Evolutionary conservation across 2,113 vertebrate genomes (phyloP).

Genomic region (Pollimyrus isidori): DNA sequence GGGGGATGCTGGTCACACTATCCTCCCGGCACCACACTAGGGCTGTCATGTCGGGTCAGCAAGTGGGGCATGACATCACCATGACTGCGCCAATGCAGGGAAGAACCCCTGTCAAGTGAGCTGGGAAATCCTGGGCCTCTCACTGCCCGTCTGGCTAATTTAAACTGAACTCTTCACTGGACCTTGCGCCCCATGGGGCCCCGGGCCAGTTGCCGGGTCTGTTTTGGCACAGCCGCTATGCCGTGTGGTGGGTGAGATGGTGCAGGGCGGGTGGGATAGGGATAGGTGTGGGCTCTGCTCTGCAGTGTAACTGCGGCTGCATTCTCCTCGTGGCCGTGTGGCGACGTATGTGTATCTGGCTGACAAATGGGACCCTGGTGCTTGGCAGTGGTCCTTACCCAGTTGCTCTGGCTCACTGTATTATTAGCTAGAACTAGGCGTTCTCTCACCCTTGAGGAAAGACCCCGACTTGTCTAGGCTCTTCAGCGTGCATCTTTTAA

Average conservation of each 20-base stretch:
- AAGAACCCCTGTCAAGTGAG: constrained; percentile 4
- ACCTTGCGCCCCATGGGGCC: neutral
- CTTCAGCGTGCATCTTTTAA: neutral
- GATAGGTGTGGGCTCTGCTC: neutral
- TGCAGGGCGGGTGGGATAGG: neutral
- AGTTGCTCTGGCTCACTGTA: neutral
- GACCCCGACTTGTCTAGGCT: neutral
- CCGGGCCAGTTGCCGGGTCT: neutral
- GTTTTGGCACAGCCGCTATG: neutral
- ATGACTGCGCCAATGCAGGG: constrained; percentile 20
- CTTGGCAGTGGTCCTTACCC: neutral
- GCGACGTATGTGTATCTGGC: neutral
- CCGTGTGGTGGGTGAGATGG: neutral
- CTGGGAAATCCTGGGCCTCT: constrained; percentile 21
- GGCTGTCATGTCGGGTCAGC: neutral
- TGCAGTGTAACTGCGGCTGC: neutral
- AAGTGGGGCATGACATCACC: constrained; percentile 44
- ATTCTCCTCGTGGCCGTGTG: neutral
- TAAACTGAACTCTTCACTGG: constrained; percentile 2
- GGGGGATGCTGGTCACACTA: neutral
- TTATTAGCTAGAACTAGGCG: neutral
- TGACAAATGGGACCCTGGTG: neutral
- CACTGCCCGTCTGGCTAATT: constrained; percentile 10
- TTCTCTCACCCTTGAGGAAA: neutral
- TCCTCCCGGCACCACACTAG: neutral